These are phyloP conservation scores for Cottus gobio DNA, from an alignment of 2,113 vertebrate genomes.

Conservation along the genomic window DNA sequence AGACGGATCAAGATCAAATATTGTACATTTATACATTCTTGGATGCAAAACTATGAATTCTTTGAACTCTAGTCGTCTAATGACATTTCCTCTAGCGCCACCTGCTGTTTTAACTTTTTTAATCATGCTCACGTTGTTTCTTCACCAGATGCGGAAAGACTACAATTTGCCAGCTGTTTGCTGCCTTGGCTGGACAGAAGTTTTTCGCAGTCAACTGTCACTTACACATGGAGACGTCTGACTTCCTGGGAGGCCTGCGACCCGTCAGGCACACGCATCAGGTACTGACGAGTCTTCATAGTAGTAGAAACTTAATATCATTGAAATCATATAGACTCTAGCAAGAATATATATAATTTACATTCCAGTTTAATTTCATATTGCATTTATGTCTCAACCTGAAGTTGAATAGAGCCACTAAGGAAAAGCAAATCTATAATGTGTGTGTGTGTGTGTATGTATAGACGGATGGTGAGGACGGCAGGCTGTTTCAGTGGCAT, in stretches of 20 bases:
- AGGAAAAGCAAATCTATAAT: background rate
- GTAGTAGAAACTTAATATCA: background rate
- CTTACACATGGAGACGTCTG: constrained; percentile 96
- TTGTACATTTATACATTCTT: background rate
- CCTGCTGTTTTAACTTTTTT: background rate
- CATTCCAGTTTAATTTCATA: background rate
- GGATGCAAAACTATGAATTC: background rate
- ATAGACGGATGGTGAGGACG: constrained; percentile 85
- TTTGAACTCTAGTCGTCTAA: background rate
- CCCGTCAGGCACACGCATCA: constrained; percentile 87
- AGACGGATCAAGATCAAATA: background rate
- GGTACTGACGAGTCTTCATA: constrained; percentile 43
- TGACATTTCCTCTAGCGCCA: background rate
- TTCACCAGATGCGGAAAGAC: constrained; percentile 94
- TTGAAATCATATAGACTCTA: background rate
- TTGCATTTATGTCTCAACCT: background rate
- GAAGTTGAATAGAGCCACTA: background rate
- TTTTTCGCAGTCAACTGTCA: constrained; percentile 94
- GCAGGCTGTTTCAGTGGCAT: constrained; percentile 93
- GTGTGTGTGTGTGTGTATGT: constrained; percentile 62
- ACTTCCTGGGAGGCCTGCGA: constrained; percentile 94
- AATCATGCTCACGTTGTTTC: background rate
- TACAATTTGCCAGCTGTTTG: constrained; percentile 96
- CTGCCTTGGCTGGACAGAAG: constrained; percentile 87
- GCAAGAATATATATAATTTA: background rate